These are phyloP conservation scores for Caenorhabditis afra DNA, from an alignment of 2,888 invertebrate species.

Conservation along the genomic window DNA sequence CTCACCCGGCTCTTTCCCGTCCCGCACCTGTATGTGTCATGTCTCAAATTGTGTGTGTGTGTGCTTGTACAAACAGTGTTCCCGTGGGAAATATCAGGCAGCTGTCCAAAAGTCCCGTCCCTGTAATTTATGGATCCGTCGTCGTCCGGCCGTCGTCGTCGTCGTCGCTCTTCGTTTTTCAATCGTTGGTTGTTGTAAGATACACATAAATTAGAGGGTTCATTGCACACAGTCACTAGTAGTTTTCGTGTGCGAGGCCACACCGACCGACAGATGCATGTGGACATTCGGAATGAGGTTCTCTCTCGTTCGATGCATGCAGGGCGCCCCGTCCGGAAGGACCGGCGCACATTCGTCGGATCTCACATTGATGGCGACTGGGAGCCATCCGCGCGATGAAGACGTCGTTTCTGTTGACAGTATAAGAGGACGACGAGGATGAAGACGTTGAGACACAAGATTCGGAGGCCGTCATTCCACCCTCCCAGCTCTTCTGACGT, in stretches of 20 bases:
- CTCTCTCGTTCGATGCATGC: slow-evolving; percentile 24
- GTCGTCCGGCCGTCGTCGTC: slow-evolving; percentile 1
- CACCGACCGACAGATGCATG: slow-evolving; percentile 22
- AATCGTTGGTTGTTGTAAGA: slow-evolving; percentile 40
- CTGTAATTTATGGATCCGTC: slow-evolving; percentile 53
- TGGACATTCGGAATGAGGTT: slow-evolving; percentile 31
- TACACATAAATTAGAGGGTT: slow-evolving; percentile 60
- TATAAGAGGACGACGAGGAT: neutral
- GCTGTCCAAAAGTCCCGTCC: slow-evolving; percentile 26
- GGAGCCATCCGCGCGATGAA: too few species aligned
- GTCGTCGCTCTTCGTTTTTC: slow-evolving; percentile 5
- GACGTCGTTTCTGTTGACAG: too few species aligned
- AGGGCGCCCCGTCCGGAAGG: neutral
- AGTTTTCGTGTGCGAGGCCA: slow-evolving; percentile 42
- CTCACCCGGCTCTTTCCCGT: too few species aligned
- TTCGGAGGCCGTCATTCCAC: too few species aligned
- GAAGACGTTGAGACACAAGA: neutral
- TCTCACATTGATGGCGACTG: too few species aligned
- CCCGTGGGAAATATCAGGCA: slow-evolving; percentile 50
- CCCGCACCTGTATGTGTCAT: slow-evolving; percentile 55
- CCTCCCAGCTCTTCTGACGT: too few species aligned
- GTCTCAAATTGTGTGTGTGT: slow-evolving; percentile 19
- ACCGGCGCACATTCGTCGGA: neutral
- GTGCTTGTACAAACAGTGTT: slow-evolving; percentile 46
- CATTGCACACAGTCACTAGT: slow-evolving; percentile 48